Base-by-base conservation (phyloP, 2,888 invertebrate species). In the Cenopis cana region DNA sequence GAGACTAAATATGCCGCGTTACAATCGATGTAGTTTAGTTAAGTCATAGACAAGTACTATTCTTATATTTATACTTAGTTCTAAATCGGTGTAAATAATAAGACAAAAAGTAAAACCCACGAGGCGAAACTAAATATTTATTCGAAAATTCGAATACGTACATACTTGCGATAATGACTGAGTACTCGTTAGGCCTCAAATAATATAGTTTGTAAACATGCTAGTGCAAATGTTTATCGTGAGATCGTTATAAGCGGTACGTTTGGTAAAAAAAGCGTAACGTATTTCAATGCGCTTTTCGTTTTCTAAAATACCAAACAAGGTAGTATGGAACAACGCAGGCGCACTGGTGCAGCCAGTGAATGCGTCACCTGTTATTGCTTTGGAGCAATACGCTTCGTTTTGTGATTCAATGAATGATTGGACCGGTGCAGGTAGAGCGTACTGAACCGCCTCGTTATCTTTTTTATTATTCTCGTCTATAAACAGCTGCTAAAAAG, bases 341-440 rank as follows among this genome's bases (percentile, higher is more conserved):
- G 38, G 60, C 52, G 59, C 52, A 41, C 64, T 20, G 36, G 65
- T 60, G 46, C 17, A 49, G 72, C 76, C 75, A 74, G 77, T 80
- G 77, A 82, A 86, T 86, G 86, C 83, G 84, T 85, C 89, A 89
- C 86, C 86, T 87, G 86, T 85, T 84, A 76, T 78, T 76, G 73
- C 73, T 75, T 77, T 79, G 79, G 78, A 79, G 79, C 81, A 81
- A 18, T 82, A 79, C 81, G 83, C 78, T 81, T 78, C 76, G 81
- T 84, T 82, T 84, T 85, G 83, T 88, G 85, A 88, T 83, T 88
- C 86, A 87, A 74, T 78, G 79, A 79, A 82, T 84, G 85, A 85
- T 84, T 82, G 81, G 79, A 72, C 77, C 74, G 76, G 76, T 76
- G 76, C 77, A 67, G 50, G 57, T 65, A 72, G 70, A 74, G 76